phyloP scores from a whole-genome alignment of 2,113 vertebrate genomes.

The Pungitius pungitius region DNA sequence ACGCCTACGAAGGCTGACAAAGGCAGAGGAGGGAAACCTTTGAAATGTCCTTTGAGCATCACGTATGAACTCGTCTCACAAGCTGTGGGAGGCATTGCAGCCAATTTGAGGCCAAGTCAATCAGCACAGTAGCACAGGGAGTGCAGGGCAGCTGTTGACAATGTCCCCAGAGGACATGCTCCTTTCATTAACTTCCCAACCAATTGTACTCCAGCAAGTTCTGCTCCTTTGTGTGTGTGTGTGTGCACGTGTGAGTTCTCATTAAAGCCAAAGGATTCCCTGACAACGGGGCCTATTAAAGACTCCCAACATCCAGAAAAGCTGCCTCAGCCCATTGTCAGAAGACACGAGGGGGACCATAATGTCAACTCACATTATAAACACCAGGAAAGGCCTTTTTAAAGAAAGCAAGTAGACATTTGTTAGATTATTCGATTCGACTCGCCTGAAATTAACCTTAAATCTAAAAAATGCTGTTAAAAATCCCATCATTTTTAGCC shows the following conservation, averaged over 20 bases:
- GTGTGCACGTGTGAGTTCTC: conserved; percentile 43
- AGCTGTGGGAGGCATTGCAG: conserved; percentile 41
- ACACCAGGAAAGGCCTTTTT: not conserved
- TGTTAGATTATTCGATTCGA: not conserved
- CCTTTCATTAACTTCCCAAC: conserved; percentile 59
- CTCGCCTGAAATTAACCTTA: not conserved
- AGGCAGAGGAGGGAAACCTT: conserved; percentile 64
- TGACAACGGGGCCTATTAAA: conserved; percentile 32
- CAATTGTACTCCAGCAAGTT: conserved; percentile 45
- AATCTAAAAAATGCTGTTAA: not conserved
- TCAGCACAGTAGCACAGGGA: conserved; percentile 55
- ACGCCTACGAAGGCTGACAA: conserved; percentile 54
- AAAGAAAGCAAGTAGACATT: conserved; percentile 5
- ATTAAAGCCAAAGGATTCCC: conserved; percentile 56
- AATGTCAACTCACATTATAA: conserved; percentile 26
- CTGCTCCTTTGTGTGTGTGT: conserved; percentile 20
- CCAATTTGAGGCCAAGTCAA: conserved; percentile 70
- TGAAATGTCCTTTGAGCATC: conserved; percentile 68
- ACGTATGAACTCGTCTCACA: conserved; percentile 35
- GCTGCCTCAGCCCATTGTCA: conserved; percentile 29
- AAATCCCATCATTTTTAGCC: not conserved
- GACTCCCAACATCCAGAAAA: conserved; percentile 39
- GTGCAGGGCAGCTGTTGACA: conserved; percentile 56
- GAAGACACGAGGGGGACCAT: conserved; percentile 21
- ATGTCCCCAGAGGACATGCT: conserved; percentile 50